A percentile compares a stretch with the other conserved stretches of the same genome.
These are phyloP conservation scores for Centropus unirufus DNA, from an alignment of 2,113 vertebrate genomes.

Conservation along the genomic window DNA sequence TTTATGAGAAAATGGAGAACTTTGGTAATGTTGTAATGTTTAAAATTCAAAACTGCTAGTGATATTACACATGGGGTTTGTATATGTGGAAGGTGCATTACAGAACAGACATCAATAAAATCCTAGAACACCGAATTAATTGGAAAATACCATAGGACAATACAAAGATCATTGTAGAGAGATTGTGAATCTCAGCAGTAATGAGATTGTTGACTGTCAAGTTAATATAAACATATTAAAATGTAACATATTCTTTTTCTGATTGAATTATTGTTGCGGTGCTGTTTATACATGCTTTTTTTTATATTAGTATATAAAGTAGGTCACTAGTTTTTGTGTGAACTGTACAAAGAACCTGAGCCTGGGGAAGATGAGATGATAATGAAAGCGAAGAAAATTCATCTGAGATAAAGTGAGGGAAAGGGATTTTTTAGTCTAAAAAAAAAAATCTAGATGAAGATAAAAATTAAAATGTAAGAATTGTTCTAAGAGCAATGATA, in stretches of 20 bases:
- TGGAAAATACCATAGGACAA: neutral
- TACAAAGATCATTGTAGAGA: neutral
- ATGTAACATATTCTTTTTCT: neutral
- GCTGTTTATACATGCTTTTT: neutral
- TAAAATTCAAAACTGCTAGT: neutral
- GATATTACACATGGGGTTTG: neutral
- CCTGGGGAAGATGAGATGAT: neutral
- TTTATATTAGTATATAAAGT: neutral
- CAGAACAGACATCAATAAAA: neutral
- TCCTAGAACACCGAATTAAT: neutral
- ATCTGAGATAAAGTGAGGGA: neutral
- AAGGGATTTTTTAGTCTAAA: neutral
- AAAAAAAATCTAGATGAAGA: neutral
- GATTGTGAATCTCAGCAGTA: neutral
- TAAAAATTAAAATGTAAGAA: neutral
- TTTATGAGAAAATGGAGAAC: neutral
- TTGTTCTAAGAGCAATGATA: neutral
- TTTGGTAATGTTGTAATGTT: neutral
- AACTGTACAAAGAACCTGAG: neutral
- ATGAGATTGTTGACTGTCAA: neutral
- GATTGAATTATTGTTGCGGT: neutral
- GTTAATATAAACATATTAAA: neutral
- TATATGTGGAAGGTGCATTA: neutral
- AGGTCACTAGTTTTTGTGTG: neutral
- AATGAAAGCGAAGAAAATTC: neutral